Evolutionary conservation across 2,888 invertebrate genomes (phyloP).

Genomic region (Branchipolynoe longqiensis): DNA sequence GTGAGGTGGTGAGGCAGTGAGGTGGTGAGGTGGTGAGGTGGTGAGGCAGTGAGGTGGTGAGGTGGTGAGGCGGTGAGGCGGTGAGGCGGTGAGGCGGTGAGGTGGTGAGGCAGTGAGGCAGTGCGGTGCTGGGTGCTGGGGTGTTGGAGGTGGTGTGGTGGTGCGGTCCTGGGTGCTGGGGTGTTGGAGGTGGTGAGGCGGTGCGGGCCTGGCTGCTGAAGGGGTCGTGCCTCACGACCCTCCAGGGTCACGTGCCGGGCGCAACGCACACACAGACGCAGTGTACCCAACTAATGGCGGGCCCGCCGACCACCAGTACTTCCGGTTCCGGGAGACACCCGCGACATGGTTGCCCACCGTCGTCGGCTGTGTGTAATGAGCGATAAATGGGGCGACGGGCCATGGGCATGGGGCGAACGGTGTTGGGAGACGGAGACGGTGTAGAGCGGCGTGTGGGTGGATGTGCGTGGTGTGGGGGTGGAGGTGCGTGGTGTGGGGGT

Average conservation of each 20-base stretch:
- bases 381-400: neutral
- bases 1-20: no score
- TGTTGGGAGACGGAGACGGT: no score
- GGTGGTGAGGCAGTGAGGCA: no score
- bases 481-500: neutral
- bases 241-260: neutral
- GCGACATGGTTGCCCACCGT: constrained; percentile 6
- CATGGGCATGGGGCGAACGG: no score
- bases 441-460: neutral
- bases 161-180: neutral
- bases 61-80: no score
- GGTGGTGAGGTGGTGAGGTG: no score
- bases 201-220: no score
- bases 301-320: neutral
- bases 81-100: no score
- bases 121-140: no score
- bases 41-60: no score
- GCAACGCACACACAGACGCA: constrained; percentile 30
- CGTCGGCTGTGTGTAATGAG: constrained; percentile 24
- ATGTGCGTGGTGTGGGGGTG: neutral
- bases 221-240: neutral
- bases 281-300: constrained; percentile 48
- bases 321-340: neutral
- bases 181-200: neutral
- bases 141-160: neutral